Evolutionary conservation across 2,888 invertebrate genomes (phyloP).

Genomic region (Campoplex capitator): DNA sequence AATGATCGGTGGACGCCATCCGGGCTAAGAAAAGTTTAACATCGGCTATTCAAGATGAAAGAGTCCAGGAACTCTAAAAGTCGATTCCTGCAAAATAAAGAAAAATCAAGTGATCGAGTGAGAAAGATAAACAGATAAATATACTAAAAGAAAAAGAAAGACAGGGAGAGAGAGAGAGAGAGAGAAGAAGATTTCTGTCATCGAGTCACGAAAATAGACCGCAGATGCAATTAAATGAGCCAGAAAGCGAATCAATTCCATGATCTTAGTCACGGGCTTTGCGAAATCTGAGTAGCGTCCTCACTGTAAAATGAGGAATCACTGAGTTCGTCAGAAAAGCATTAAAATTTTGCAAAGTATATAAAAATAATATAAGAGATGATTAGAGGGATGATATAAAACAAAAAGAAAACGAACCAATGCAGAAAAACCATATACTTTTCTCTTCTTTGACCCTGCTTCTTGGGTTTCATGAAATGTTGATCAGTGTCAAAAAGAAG

Average conservation of each 20-base stretch:
- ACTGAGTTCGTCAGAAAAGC: neutral
- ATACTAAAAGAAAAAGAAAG: neutral
- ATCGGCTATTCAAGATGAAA: constrained; percentile 40
- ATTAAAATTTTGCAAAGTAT: neutral
- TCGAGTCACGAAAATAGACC: constrained; percentile 62
- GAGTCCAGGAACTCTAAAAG: constrained; percentile 44
- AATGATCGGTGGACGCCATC: constrained; percentile 33
- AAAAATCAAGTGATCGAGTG: neutral
- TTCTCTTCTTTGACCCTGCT: neutral
- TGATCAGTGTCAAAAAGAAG: constrained; percentile 47
- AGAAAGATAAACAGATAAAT: constrained; percentile 7
- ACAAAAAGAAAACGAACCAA: neutral
- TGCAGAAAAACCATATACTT: neutral
- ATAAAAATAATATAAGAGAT: constrained; percentile 12
- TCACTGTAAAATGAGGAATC: neutral
- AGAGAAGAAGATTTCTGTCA: constrained; percentile 1
- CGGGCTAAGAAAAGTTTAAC: constrained; percentile 54
- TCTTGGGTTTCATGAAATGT: constrained; percentile 44
- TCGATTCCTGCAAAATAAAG: constrained; percentile 37
- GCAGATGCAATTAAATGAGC: constrained; percentile 66
- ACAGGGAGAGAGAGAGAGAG: neutral
- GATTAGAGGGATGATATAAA: neutral
- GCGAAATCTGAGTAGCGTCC: constrained; percentile 30
- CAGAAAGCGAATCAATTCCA: constrained; percentile 58
- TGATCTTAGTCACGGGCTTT: constrained; percentile 44